Base-by-base conservation (phyloP, 2,113 vertebrate species). In the Hemichromis elongatus region DNA sequence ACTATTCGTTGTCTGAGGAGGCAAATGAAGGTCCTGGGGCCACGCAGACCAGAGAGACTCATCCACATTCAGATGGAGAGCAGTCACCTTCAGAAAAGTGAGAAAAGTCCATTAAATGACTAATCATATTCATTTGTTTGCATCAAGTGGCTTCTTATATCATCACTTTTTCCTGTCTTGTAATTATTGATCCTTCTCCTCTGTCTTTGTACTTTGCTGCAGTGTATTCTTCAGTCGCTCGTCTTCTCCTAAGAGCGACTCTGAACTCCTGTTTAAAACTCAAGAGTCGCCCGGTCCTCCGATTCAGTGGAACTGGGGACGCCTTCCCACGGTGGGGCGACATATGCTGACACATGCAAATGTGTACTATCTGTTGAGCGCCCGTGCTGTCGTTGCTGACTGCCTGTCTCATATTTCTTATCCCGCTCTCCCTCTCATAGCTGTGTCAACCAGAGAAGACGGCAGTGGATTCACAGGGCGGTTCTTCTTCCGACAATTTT, bases 261-360 rank as follows among this genome's bases (percentile, higher is more conserved):
- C 98, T 0, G 98, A 99, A 92, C 93, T 99, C 77, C 92, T 97
- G 87, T 54, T 97, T 18, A 96, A 95, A 92, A 52, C 82, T 0
- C 94, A 92, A 0, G 96, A 97, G 80, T 86, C 88, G n/a, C 61
- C 93, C 35, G 97, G 96, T 54, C 96, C 96, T 83, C 95, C 93
- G 40, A 91, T 99, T 94, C 96, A 98, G 88, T 99, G 99, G 98
- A 94, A 93, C 93, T 99, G 98, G 98, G 98, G 98, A 61, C 96
- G 90, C 53, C 96, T 99, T 82, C 98, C 98, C 11, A 96, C 94
- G 95, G 98, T 99, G 86, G 2, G 88, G 84, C 75, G 13, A 77
- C 33, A 57, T 30, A 55, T 54, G 75, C 16, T 75, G 19, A 13
- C n/a, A 42, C 33, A 54, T 33, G 82, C 14, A 79, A 9, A 59